Evolutionary conservation across 1,140 invertebrate genomes (phyloP).

Genomic region (Drosophila lacertosa): DNA sequence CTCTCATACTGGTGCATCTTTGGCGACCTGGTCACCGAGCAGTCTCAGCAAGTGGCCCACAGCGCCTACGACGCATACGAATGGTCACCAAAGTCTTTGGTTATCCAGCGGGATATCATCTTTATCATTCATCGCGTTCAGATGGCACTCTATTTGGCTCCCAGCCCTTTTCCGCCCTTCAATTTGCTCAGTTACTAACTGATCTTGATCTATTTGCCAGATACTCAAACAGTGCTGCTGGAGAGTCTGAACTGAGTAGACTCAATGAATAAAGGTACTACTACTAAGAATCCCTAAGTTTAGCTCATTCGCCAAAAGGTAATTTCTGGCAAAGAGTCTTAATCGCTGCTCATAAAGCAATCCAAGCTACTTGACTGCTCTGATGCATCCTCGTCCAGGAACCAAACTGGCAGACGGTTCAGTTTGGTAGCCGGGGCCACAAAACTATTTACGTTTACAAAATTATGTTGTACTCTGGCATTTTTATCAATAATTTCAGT

Average conservation of each 20-base stretch:
- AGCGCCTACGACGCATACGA: constrained; percentile 53
- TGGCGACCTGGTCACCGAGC: constrained; percentile 51
- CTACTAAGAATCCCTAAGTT: neutral
- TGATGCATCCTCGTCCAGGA: neutral
- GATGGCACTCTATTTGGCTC: constrained; percentile 22
- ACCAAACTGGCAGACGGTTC: constrained; percentile 25
- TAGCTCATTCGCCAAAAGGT: neutral
- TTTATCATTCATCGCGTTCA: constrained; percentile 51
- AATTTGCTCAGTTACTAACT: constrained; percentile 38
- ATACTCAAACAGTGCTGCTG: constrained; percentile 51
- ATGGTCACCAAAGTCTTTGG: constrained; percentile 5
- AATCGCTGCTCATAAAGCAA: constrained; percentile 28
- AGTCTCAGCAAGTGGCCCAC: constrained; percentile 40
- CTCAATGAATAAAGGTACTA: constrained; percentile 4
- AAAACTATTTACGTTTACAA: constrained; percentile 37
- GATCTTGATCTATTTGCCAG: constrained; percentile 13
- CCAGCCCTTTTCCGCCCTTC: constrained; percentile 47
- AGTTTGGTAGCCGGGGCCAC: constrained; percentile 21
- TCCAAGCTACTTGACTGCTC: constrained; percentile 1
- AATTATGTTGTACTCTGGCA: constrained; percentile 44
- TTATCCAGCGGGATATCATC: constrained; percentile 19
- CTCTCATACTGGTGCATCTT: constrained; percentile 46
- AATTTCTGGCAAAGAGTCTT: constrained; percentile 13
- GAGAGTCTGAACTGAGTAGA: constrained; percentile 47
- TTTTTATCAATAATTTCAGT: constrained; percentile 52